phyloP scores from a whole-genome alignment of 23 tunicate species.

The Halocynthia roretzi region DNA sequence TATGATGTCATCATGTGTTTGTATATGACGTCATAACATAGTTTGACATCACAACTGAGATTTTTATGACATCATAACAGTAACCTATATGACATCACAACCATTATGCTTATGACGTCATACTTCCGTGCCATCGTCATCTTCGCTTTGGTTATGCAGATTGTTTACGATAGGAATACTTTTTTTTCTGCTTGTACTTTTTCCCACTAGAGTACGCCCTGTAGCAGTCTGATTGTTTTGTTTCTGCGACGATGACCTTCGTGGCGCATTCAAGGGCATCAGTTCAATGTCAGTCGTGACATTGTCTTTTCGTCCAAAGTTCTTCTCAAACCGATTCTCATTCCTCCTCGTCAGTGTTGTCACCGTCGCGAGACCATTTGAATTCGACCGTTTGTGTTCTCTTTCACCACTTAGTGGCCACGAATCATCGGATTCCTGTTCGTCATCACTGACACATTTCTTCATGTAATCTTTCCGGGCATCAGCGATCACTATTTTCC shows the following conservation, averaged over 20 bases:
- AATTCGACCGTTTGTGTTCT: constrained; percentile 20
- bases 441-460: constrained; percentile 28
- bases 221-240: no score
- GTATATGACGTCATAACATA: no score
- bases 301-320: constrained; percentile 4
- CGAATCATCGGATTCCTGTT: constrained; percentile 19
- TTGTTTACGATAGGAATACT: constrained; percentile 53
- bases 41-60: no score
- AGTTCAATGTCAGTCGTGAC: constrained; percentile 19
- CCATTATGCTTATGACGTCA: constrained; percentile 14
- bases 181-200: constrained; percentile 14
- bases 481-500: constrained; percentile 10
- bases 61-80: no score
- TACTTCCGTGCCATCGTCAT: constrained; percentile 80
- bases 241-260: background rate
- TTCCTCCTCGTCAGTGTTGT: background rate
- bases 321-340: constrained; percentile 6
- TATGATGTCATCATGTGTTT: no score
- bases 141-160: constrained; percentile 29
- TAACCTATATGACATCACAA: no score
- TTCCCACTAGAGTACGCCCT: constrained; percentile 4
- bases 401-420: constrained; percentile 24
- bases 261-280: constrained; percentile 5
- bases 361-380: constrained; percentile 20
- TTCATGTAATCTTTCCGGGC: background rate